These are phyloP conservation scores for Axis porcinus DNA, from an alignment of 2,113 vertebrate species.

Conservation along the genomic window DNA sequence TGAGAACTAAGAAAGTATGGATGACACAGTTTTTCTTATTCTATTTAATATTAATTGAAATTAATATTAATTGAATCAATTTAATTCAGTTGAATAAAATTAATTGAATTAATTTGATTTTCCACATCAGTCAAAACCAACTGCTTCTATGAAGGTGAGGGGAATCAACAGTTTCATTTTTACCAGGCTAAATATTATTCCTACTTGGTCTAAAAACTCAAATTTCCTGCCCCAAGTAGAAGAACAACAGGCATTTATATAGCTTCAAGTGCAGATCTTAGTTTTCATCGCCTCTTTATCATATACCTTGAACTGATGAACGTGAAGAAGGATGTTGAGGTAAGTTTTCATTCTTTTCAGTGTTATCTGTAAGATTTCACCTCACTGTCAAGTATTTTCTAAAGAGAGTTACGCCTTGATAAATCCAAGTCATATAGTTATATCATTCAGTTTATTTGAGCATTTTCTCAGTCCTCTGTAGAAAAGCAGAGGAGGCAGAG, in stretches of 20 bases:
- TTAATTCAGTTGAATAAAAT: neutral
- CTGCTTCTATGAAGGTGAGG: fast-evolving
- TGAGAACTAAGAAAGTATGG: neutral
- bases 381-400: neutral
- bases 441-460: neutral
- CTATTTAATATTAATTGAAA: neutral
- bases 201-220: neutral
- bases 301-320: neutral
- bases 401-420: neutral
- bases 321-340: fast-evolving
- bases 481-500: neutral
- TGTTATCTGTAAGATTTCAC: neutral
- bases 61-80: neutral
- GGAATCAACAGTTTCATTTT: neutral
- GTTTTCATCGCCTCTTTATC: neutral
- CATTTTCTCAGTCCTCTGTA: neutral
- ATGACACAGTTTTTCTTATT: neutral
- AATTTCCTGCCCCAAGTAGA: neutral
- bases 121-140: neutral
- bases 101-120: neutral
- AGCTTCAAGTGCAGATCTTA: fast-evolving
- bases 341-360: neutral
- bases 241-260: neutral
- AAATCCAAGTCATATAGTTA: neutral
- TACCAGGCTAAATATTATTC: neutral